A percentile compares a stretch with the other conserved stretches of the same genome.
Evolutionary conservation across 1,140 invertebrate species (phyloP).

Genomic region (Battus philenor): DNA sequence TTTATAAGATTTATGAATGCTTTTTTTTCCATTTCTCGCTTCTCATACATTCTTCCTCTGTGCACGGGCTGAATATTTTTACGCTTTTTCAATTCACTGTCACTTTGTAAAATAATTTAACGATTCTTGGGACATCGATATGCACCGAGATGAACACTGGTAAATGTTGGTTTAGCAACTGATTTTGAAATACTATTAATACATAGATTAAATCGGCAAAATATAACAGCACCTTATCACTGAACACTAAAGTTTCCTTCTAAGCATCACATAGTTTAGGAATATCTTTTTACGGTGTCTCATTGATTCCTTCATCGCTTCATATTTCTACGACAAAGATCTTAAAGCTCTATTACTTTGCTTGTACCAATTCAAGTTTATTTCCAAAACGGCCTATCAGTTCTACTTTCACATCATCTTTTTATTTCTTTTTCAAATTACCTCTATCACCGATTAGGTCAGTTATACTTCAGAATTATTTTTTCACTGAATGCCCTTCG

Average conservation of each 20-base stretch:
- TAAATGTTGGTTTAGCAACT: conserved; percentile 40
- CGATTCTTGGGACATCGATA: conserved; percentile 43
- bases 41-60: conserved; percentile 66
- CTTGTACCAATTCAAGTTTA: conserved; percentile 59
- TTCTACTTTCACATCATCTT: conserved; percentile 54
- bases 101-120: conserved; percentile 59
- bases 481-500: conserved; percentile 69
- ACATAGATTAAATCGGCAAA: conserved; percentile 19
- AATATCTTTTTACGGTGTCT: conserved; percentile 28
- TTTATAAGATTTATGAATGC: conserved; percentile 70
- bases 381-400: conserved; percentile 75
- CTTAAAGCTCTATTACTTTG: conserved; percentile 57
- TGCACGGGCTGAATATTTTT: conserved; percentile 72
- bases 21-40: conserved; percentile 70
- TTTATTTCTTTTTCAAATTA: conserved; percentile 46
- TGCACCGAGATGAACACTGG: conserved; percentile 55
- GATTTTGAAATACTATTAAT: conserved; percentile 28
- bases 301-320: conserved; percentile 44
- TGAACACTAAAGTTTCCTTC: conserved; percentile 24
- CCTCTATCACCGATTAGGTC: conserved; percentile 49
- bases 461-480: conserved; percentile 29
- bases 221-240: conserved; percentile 31
- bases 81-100: conserved; percentile 65
- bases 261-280: conserved; percentile 16
- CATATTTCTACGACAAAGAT: conserved; percentile 53